Percentiles rank a stretch among this genome's conserved stretches.
Conservation (phyloP, 1,140 invertebrate genomes). For the Zelostemma sp. region DNA sequence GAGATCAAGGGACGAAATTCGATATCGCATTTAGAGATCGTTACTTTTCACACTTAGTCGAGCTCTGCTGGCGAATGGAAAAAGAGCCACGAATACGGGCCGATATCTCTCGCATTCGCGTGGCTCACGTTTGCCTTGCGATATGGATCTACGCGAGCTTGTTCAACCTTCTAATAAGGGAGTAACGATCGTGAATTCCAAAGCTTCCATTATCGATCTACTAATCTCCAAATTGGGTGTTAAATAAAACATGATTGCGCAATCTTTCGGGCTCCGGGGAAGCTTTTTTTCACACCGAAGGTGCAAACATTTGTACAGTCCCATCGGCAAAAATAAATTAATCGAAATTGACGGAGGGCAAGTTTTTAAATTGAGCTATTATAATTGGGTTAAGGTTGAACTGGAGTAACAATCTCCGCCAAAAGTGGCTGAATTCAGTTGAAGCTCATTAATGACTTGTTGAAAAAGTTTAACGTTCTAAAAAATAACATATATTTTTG, state of each 20-base stretch:
- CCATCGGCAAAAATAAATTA: no score
- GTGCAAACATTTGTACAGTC: no score
- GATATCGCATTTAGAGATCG: constrained; percentile 18
- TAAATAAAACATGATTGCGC: constrained; percentile 26
- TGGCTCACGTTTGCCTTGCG: constrained; percentile 28
- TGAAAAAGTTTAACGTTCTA: no score
- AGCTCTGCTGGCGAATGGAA: constrained; percentile 13
- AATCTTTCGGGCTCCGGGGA: constrained; percentile 2
- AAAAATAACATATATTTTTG: no score
- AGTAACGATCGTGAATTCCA: constrained; percentile 29
- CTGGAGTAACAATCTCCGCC: no score
- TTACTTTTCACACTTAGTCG: constrained; percentile 31
- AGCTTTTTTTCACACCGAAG: background rate
- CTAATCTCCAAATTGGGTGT: constrained; percentile 33
- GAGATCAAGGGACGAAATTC: constrained; percentile 17
- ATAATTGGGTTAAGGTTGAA: no score
- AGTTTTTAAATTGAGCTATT: no score
- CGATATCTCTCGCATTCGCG: constrained; percentile 16
- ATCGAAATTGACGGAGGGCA: no score
- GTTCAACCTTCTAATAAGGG: constrained; percentile 33
- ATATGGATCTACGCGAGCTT: constrained; percentile 35
- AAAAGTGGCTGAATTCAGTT: no score
- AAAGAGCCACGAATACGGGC: constrained; percentile 7
- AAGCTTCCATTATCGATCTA: constrained; percentile 27
- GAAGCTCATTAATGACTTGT: no score